These are phyloP conservation scores for Cyrtonyx montezumae DNA, from an alignment of 2,113 vertebrate genomes.

Conservation along the genomic window DNA sequence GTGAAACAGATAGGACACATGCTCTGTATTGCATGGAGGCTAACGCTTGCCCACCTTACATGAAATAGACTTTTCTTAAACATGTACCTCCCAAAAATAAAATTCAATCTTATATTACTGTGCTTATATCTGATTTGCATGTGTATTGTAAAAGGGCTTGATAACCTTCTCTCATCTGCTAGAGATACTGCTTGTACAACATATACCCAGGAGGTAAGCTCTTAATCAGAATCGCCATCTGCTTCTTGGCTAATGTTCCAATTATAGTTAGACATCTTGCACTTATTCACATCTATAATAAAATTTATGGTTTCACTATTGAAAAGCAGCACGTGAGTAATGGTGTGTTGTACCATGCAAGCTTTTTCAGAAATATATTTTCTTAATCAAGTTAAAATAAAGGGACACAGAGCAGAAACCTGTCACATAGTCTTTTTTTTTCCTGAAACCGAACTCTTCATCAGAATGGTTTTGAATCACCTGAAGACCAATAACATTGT, in stretches of 20 bases:
- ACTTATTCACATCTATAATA: slow-evolving; percentile 22
- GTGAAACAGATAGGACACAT: background rate
- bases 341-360: background rate
- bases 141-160: background rate
- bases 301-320: slow-evolving; percentile 45
- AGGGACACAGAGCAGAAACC: background rate
- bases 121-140: background rate
- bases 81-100: background rate
- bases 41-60: background rate
- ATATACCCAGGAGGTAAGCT: slow-evolving; percentile 38
- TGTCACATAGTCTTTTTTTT: background rate
- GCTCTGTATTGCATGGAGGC: background rate
- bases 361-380: background rate
- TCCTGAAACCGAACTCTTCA: background rate
- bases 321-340: slow-evolving; percentile 30
- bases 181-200: slow-evolving; percentile 11
- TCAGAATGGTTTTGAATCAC: slow-evolving; percentile 47
- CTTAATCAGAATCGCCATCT: slow-evolving; percentile 61
- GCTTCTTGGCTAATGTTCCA: slow-evolving; percentile 46
- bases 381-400: slow-evolving; percentile 25
- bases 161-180: slow-evolving; percentile 10
- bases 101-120: background rate
- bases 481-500: slow-evolving; percentile 29
- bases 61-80: background rate
- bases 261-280: slow-evolving; percentile 10